Evolutionary conservation across 2,113 vertebrate species (phyloP).

Genomic region (Bostrychus sinensis): DNA sequence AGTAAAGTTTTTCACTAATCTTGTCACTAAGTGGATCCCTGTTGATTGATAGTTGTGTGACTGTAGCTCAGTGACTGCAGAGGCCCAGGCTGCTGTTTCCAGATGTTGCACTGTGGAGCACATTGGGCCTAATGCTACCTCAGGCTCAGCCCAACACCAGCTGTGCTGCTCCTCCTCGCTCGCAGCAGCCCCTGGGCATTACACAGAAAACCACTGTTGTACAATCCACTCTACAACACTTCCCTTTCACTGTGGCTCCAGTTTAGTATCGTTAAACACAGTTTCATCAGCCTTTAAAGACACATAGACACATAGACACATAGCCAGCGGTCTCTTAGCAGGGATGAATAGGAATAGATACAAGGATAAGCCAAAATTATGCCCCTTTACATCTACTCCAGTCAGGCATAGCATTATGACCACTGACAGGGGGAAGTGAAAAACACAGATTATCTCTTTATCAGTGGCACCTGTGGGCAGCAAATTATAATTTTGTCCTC

Average conservation of each 20-base stretch:
- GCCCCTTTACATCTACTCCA: background rate
- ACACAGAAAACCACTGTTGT: conserved; percentile 31
- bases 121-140: conserved; percentile 34
- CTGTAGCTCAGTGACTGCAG: conserved; percentile 48
- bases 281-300: background rate
- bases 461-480: no score
- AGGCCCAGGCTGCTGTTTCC: conserved; percentile 37
- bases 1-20: conserved; percentile 37
- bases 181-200: conserved; percentile 44
- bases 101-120: conserved; percentile 51
- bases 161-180: conserved; percentile 49
- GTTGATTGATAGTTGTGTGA: conserved; percentile 15
- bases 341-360: background rate
- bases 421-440: background rate
- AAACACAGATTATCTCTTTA: no score
- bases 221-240: conserved; percentile 15
- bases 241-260: background rate
- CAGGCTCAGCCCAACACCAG: conserved; percentile 53
- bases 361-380: background rate
- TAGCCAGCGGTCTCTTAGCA: background rate
- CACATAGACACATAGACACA: conserved; percentile 10
- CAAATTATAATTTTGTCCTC: no score
- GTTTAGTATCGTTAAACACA: conserved; percentile 7
- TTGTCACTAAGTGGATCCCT: conserved; percentile 20
- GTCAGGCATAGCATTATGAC: background rate